Conservation (phyloP, 1,140 invertebrate genomes). For the Macrosteles quadrilineatus region DNA sequence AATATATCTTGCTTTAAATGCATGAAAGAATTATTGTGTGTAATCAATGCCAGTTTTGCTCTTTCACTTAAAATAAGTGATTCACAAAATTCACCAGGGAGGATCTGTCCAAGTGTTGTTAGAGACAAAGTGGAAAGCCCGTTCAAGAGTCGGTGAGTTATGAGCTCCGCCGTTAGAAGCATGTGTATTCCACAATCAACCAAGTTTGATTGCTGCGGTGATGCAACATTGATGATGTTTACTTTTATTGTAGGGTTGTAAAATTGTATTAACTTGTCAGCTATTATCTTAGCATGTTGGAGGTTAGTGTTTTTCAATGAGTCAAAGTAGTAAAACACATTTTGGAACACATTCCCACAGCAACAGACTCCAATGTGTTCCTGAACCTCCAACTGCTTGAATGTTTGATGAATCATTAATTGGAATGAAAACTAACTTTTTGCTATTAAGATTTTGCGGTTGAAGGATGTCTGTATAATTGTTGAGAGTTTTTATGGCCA, state of each 20-base stretch:
- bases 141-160: too few relatives aligned
- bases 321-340: constrained; percentile 2
- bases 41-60: not conserved
- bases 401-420: not conserved
- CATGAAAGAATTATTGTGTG: not conserved
- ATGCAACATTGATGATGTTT: too few relatives aligned
- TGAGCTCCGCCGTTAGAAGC: too few relatives aligned
- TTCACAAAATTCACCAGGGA: too few relatives aligned
- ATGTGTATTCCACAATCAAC: too few relatives aligned
- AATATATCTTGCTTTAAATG: not conserved
- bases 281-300: too few relatives aligned
- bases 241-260: too few relatives aligned
- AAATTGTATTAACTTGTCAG: too few relatives aligned
- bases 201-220: too few relatives aligned
- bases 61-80: too few relatives aligned
- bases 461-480: not conserved
- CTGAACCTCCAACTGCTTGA: not conserved
- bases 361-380: constrained; percentile 5
- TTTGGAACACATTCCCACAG: not conserved
- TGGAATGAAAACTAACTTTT: constrained; percentile 18
- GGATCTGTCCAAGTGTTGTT: too few relatives aligned
- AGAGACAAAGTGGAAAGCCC: too few relatives aligned
- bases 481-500: not conserved
- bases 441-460: not conserved
- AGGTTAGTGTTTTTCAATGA: not conserved